A percentile compares a stretch with the other conserved stretches of the same genome.
These are phyloP conservation scores for Tympanuchus pallidicinctus DNA, from an alignment of 2,113 vertebrate species.

Conservation along the genomic window DNA sequence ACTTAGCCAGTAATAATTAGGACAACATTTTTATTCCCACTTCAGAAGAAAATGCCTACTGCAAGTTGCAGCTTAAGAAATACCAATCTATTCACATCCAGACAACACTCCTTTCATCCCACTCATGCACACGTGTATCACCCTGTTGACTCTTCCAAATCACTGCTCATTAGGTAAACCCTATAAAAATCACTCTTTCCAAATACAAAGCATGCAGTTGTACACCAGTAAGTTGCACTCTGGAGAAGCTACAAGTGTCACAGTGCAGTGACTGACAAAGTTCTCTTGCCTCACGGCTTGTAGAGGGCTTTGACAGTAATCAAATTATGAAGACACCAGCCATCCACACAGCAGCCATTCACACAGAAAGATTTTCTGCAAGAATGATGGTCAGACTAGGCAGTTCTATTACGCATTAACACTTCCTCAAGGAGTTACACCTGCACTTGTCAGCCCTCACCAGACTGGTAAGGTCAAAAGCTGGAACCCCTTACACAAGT, in stretches of 20 bases:
- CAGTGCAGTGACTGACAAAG: neutral
- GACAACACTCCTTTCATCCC: neutral
- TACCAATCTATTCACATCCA: neutral
- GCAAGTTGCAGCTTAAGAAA: neutral
- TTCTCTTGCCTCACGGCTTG: neutral
- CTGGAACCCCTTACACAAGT: neutral
- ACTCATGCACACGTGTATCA: neutral
- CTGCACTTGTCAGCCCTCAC: neutral
- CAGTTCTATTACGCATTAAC: accelerated
- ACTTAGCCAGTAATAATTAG: neutral
- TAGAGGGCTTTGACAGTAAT: accelerated
- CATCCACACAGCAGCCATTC: neutral
- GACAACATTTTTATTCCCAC: neutral
- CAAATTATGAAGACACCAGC: neutral
- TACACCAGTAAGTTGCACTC: neutral
- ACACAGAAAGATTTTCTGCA: neutral
- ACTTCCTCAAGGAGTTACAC: neutral
- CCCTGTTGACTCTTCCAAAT: neutral
- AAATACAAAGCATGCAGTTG: neutral
- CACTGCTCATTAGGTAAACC: neutral
- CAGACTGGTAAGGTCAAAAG: neutral
- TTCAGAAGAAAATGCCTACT: neutral
- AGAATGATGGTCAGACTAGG: neutral
- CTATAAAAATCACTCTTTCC: neutral
- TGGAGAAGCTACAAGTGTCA: neutral